Conservation (phyloP, 2,113 vertebrate genomes). For the Chloebia gouldiae region DNA sequence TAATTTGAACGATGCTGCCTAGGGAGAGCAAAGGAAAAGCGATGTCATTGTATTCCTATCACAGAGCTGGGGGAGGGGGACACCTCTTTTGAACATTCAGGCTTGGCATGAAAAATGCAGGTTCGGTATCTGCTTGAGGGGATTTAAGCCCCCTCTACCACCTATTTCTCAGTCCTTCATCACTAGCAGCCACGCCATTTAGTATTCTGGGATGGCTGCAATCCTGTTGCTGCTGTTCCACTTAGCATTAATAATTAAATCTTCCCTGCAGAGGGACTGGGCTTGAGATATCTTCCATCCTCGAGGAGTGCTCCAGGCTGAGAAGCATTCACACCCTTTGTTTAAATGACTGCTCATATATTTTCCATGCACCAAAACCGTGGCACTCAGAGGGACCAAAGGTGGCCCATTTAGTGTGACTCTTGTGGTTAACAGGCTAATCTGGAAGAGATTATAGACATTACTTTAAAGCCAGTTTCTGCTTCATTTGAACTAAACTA, state of each 20-base stretch:
- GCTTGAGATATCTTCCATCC: conserved; percentile 1
- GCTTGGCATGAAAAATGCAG: background rate
- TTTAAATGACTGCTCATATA: background rate
- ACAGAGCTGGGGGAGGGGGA: background rate
- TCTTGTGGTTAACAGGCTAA: background rate
- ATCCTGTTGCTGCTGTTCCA: conserved; percentile 39
- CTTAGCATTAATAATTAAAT: conserved; percentile 53
- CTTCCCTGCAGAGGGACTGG: background rate
- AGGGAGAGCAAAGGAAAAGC: conserved; percentile 1
- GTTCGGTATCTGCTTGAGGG: background rate
- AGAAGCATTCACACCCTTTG: background rate
- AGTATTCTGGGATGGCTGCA: conserved; percentile 3
- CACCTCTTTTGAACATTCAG: background rate
- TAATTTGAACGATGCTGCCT: background rate
- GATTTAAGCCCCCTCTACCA: background rate
- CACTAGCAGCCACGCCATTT: background rate
- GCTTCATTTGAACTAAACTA: background rate
- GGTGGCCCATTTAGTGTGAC: background rate
- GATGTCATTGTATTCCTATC: background rate
- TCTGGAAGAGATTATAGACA: background rate
- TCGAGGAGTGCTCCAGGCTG: background rate
- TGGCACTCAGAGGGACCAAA: background rate
- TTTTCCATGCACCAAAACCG: background rate
- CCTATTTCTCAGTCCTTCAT: background rate
- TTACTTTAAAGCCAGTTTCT: conserved; percentile 1